Base-by-base conservation (phyloP, 30 jellyfish, hydroid and myxozoan genomes). In the Aurelia sp. region DNA sequence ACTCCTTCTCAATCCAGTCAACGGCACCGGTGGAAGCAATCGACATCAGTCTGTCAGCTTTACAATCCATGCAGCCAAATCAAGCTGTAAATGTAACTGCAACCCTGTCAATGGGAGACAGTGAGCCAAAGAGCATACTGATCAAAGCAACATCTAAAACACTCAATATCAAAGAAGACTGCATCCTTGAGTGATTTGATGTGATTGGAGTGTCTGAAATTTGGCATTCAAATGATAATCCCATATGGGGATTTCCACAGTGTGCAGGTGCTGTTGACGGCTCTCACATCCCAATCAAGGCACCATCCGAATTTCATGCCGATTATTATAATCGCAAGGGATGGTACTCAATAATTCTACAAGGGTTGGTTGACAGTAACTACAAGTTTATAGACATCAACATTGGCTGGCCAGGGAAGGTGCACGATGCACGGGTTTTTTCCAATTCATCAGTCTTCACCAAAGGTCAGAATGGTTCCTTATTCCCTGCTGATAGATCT, bases 391-490 rank as follows among this genome's bases (percentile, higher is more conserved):
- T 55, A 11, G 86, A 74, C 52, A 20, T 17, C 18, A 74, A 74
- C 21, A 19, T 53, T 33, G 86, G 86, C 44, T 74, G 86, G 86
- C 86, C 88, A 57, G 66, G 83, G 22, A 79, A 79, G 48, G 83
- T 79, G 15, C 88, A 76, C 21, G 77, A 76, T 76, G 88, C 88
- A 73, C 33, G 82, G 48, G 81, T 64, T 30, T 79, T 79, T 64
- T 47, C 82, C 20, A 79, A 79, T 22, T 79, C 90, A 20, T 17
- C 41, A 17, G 18, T 79, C 1, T 79, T 31, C 55, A 17, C 27
- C 50, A 37, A 79, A 79, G 82, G 90, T 18, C 71, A 27, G 52
- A 48, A 79, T 12, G 81, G 61, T 30, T 16, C 68, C 81, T 78
- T 62, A 11, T 79, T 64, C 55, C 90, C 81, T 4, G 60, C 69